Percentiles rank a stretch among this genome's conserved stretches.
phyloP scores from a whole-genome alignment of 2,113 vertebrate species.

The Ornithorhynchus anatinus region DNA sequence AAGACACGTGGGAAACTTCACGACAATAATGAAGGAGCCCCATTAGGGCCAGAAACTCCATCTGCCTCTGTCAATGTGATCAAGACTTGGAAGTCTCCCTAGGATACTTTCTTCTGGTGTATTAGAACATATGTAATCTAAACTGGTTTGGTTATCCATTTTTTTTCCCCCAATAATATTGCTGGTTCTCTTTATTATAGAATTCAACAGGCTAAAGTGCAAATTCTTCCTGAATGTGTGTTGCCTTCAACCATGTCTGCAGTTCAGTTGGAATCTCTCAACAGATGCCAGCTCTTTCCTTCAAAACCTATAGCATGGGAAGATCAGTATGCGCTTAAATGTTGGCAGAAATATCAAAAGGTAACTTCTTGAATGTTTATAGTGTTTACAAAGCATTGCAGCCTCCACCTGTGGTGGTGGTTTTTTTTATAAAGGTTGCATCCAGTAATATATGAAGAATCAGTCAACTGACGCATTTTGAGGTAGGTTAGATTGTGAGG shows the following conservation, averaged over 20 bases:
- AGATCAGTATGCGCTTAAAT: conserved; percentile 74
- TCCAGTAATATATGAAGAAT: not conserved
- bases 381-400: not conserved
- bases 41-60: too few relatives aligned
- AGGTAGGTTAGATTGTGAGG: not conserved
- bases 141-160: too few relatives aligned
- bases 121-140: too few relatives aligned
- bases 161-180: too few relatives aligned
- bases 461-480: not conserved
- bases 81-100: too few relatives aligned
- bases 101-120: too few relatives aligned
- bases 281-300: conserved; percentile 78
- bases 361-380: conserved; percentile 58
- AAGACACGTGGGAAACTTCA: too few relatives aligned
- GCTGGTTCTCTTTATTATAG: conserved; percentile 67
- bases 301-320: conserved; percentile 70
- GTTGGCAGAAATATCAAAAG: conserved; percentile 89
- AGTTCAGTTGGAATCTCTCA: conserved; percentile 83
- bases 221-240: conserved; percentile 92
- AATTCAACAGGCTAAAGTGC: conserved; percentile 93
- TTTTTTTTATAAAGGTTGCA: not conserved
- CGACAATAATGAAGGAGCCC: too few relatives aligned
- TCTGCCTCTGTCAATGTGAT: too few relatives aligned
- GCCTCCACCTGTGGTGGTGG: not conserved
- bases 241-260: conserved; percentile 87